Evolutionary conservation across 2,888 invertebrate species (phyloP).

Genomic region (Caenorhabditis zanzibari): DNA sequence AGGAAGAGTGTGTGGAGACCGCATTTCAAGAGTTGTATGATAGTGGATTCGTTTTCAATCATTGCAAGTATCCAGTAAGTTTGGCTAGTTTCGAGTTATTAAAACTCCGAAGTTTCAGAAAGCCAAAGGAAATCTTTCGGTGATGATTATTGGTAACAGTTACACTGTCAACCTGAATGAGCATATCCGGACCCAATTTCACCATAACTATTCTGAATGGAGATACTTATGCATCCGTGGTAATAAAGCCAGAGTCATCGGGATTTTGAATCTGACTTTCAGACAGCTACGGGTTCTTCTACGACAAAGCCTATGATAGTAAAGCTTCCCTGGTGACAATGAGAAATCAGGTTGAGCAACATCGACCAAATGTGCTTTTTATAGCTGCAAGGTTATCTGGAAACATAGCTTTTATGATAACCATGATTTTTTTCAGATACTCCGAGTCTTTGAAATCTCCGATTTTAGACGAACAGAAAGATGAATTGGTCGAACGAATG

Average conservation of each 20-base stretch:
- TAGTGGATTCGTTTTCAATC: neutral
- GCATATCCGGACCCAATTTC: constrained; percentile 11
- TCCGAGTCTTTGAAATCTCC: neutral
- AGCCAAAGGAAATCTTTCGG: constrained; percentile 29
- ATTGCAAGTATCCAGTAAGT: constrained; percentile 27
- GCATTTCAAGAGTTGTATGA: constrained; percentile 17
- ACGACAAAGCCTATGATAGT: neutral
- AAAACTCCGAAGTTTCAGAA: constrained; percentile 4
- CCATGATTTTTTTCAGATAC: constrained; percentile 13
- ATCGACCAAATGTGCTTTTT: constrained; percentile 29
- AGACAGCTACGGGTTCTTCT: constrained; percentile 19
- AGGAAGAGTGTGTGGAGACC: constrained; percentile 21
- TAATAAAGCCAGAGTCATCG: too few species aligned
- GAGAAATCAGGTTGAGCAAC: constrained; percentile 4
- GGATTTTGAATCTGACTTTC: neutral
- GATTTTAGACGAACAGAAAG: constrained; percentile 11
- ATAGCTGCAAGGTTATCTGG: constrained; percentile 9
- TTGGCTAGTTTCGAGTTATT: neutral
- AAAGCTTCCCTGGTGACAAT: neutral
- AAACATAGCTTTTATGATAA: too few species aligned
- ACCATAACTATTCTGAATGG: constrained; percentile 36
- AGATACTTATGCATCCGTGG: constrained; percentile 14
- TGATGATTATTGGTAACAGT: constrained; percentile 44
- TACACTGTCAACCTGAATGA: constrained; percentile 15
- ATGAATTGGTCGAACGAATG: constrained; percentile 8